Evolutionary conservation across 2,888 invertebrate genomes (phyloP).

Genomic region (Rhopalosiphum nymphaeae): DNA sequence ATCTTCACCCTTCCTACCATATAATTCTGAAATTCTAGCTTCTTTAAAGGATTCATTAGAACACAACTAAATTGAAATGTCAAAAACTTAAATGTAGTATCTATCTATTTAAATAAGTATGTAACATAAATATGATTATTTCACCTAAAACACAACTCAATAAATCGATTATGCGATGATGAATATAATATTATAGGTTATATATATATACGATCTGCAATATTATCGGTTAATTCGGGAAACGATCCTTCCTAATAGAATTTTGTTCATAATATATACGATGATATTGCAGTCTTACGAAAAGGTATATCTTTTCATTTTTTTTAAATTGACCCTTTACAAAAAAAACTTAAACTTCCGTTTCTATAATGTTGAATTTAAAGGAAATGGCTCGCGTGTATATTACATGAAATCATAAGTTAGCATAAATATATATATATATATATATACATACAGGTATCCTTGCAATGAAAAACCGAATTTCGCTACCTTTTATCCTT

Average conservation of each 20-base stretch:
- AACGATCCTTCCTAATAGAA: background rate
- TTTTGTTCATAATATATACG: background rate
- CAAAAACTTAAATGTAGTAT: background rate
- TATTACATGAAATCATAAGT: constrained; percentile 6
- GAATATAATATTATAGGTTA: background rate
- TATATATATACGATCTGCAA: background rate
- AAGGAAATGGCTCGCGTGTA: background rate
- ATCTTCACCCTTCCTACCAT: background rate
- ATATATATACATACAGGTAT: background rate
- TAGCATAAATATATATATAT: background rate
- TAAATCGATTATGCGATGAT: background rate
- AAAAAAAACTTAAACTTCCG: background rate
- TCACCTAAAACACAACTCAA: background rate
- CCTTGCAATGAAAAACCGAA: background rate
- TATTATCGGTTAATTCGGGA: background rate
- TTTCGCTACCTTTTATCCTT: background rate
- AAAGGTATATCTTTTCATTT: background rate
- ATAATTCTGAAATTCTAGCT: background rate
- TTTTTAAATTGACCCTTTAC: background rate
- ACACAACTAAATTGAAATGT: background rate
- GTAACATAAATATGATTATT: background rate
- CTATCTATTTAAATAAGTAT: background rate
- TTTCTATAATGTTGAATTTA: constrained; percentile 10
- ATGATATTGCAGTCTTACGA: background rate
- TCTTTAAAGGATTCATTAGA: background rate